These are phyloP conservation scores for Channa striata DNA, from an alignment of 2,797 vertebrate genomes.

Conservation along the genomic window DNA sequence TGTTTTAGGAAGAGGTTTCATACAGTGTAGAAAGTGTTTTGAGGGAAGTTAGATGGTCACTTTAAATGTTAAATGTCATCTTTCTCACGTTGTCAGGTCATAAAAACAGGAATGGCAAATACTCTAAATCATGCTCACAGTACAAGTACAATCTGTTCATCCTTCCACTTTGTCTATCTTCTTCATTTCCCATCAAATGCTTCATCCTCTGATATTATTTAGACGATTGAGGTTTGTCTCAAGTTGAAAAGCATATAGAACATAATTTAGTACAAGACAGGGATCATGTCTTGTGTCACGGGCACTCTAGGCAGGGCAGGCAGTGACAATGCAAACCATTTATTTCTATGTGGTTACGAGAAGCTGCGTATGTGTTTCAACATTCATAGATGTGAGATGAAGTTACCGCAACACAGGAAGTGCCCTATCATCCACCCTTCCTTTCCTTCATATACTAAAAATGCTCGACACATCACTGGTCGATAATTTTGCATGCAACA, in stretches of 20 bases:
- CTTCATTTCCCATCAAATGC: slow-evolving; percentile 12
- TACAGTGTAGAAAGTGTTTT: slow-evolving; percentile 1
- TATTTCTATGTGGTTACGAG: slow-evolving; percentile 30
- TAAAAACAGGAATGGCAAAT: slow-evolving; percentile 34
- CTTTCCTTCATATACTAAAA: slow-evolving; percentile 34
- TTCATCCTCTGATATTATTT: not conserved
- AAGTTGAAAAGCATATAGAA: not conserved
- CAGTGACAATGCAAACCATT: slow-evolving; percentile 15
- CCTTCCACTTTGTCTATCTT: not conserved
- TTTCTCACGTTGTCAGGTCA: slow-evolving; percentile 21
- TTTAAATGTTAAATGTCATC: slow-evolving; percentile 3
- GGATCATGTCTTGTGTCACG: slow-evolving; percentile 5
- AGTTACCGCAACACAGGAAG: slow-evolving; percentile 68
- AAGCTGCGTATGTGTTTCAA: slow-evolving; percentile 52
- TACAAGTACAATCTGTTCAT: slow-evolving; percentile 43
- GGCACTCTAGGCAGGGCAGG: not conserved
- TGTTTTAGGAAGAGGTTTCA: not conserved
- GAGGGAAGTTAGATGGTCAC: slow-evolving; percentile 1
- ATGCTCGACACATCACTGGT: not conserved
- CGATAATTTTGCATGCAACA: not conserved
- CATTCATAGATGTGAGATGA: slow-evolving; percentile 48
- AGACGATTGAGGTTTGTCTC: not conserved
- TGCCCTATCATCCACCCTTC: slow-evolving; percentile 56
- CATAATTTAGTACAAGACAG: not conserved
- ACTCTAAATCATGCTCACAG: slow-evolving; percentile 33